Evolutionary conservation across 2,113 vertebrate species (phyloP).

Genomic region (Canis aureus): DNA sequence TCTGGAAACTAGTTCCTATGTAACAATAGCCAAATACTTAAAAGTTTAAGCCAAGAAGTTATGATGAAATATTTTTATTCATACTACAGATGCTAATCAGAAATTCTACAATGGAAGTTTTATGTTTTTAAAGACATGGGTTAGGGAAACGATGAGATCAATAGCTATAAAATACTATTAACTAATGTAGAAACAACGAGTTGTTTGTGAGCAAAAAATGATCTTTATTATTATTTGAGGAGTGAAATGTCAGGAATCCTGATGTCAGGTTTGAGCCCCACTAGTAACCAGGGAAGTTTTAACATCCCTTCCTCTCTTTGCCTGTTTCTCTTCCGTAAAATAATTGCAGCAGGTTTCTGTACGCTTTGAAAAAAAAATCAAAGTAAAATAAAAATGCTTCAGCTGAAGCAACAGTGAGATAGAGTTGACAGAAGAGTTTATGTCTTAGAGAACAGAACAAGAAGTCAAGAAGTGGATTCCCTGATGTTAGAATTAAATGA

Average conservation of each 20-base stretch:
- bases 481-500: neutral
- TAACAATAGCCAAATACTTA: slow-evolving; percentile 5
- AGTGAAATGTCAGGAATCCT: neutral
- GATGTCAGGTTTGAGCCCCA: neutral
- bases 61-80: slow-evolving; percentile 3
- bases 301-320: neutral
- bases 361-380: neutral
- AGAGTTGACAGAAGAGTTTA: neutral
- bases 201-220: neutral
- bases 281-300: neutral
- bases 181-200: neutral
- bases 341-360: neutral
- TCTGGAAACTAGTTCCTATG: slow-evolving; percentile 35
- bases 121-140: neutral
- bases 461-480: neutral
- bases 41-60: slow-evolving; percentile 34
- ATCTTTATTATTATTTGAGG: slow-evolving; percentile 33
- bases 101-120: slow-evolving; percentile 17
- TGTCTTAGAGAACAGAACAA: slow-evolving; percentile 8
- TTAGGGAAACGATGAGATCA: neutral
- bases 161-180: neutral
- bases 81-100: neutral
- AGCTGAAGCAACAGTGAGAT: neutral
- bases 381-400: neutral
- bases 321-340: neutral